Base-by-base conservation (phyloP, 2,888 invertebrate species). In the Dryomyza anilis region DNA sequence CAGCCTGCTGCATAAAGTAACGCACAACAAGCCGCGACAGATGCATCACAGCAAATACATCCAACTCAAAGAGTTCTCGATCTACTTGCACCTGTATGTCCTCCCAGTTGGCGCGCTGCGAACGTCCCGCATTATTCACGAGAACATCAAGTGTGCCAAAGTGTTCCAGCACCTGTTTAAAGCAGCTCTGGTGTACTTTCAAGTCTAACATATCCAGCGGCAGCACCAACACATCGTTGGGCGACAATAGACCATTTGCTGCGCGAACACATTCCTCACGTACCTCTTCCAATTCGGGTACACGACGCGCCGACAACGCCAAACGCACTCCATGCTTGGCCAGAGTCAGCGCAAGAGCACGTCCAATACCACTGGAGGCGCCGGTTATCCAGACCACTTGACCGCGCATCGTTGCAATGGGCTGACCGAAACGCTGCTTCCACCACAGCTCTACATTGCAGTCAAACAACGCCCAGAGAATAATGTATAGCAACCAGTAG, bases 311-410 rank as follows among this genome's bases (percentile, higher is more conserved):
- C 8, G 91, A 87, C 3, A 93, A 74, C 5, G 89, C 86, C 46
- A 93, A 76, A 77, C 88, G 89, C 2, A 88, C 89, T 6, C 89
- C 89, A 74, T 85, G 84, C 73, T 85, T 86, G 0, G 92, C 90
- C 57, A 92, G 81, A 21, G 86, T 86, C 68, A 91, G 85, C 0
- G 93, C 92, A 53, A 92, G 83, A 69, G 86, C 81, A 81, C 91
- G 91, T 2, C 94, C 94, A 68, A 94, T 93, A 14, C 94, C 94
- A 83, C 91, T 91, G 0, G 93, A 93, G 0, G 93, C 92, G 46
- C 94, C 94, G 1, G 92, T 92, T 71, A 94, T 89, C 90, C 94
- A 94, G 1, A 93, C 88, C 3, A 93, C 92, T 81, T 92, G 89
- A 0, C 89, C 89, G 48, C 84, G 82, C 59, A 91, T 80, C 3